Evolutionary conservation across 2,888 invertebrate species (phyloP).

Genomic region (Meiosimyza platycephala): DNA sequence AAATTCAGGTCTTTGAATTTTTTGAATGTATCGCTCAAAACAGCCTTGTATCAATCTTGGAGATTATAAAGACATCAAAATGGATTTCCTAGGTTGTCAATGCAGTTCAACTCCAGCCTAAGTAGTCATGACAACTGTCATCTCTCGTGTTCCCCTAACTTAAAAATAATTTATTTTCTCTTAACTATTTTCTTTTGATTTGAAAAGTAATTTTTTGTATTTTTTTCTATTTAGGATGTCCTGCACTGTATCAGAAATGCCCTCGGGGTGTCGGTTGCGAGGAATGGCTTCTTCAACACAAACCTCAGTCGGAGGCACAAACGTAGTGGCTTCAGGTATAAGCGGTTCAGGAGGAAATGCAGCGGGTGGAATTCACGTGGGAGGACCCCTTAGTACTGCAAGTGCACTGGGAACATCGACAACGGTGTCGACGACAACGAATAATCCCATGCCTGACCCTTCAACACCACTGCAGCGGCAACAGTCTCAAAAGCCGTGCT

Average conservation of each 20-base stretch:
- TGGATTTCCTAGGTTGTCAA: too few relatives aligned
- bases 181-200: too few relatives aligned
- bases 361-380: constrained; percentile 55
- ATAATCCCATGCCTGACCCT: constrained; percentile 60
- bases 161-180: too few relatives aligned
- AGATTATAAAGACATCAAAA: too few relatives aligned
- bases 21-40: too few relatives aligned
- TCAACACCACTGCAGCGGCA: constrained; percentile 63
- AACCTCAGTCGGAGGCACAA: constrained; percentile 51
- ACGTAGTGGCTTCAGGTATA: constrained; percentile 35
- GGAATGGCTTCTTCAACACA: constrained; percentile 66
- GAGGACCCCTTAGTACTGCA: constrained; percentile 53
- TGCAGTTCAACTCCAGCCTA: too few relatives aligned
- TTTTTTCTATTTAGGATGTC: constrained; percentile 68
- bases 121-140: too few relatives aligned
- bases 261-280: constrained; percentile 67
- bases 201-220: constrained; percentile 20
- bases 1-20: too few relatives aligned
- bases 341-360: constrained; percentile 51
- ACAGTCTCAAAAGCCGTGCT: constrained; percentile 72
- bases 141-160: too few relatives aligned
- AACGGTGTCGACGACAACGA: constrained; percentile 32
- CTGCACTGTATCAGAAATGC: constrained; percentile 71
- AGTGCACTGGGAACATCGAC: constrained; percentile 50
- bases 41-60: too few relatives aligned